These are phyloP conservation scores for Petroica traversi DNA, from an alignment of 2,113 vertebrate genomes.

Conservation along the genomic window DNA sequence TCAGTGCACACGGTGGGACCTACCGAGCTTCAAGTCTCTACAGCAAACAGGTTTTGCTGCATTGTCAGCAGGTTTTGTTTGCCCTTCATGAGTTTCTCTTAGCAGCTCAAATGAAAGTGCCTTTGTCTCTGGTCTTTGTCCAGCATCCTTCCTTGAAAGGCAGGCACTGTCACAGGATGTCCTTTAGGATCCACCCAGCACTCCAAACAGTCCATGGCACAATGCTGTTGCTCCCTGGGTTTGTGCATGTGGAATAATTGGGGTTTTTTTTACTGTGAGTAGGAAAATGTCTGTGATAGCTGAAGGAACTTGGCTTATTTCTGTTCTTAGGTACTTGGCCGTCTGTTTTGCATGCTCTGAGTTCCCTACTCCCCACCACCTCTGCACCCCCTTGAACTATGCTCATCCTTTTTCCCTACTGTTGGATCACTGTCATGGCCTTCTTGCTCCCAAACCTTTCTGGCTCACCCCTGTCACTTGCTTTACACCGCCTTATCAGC, in stretches of 20 bases:
- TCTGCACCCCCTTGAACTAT: not conserved
- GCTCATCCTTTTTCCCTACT: not conserved
- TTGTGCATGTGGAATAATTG: not conserved
- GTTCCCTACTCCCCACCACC: not conserved
- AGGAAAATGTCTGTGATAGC: not conserved
- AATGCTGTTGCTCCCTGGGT: not conserved
- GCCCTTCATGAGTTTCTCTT: not conserved
- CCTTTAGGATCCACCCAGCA: not conserved
- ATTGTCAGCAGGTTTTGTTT: not conserved
- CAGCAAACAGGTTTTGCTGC: not conserved
- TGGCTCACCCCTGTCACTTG: not conserved
- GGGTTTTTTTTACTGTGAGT: rapidly evolving
- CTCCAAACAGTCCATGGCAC: not conserved
- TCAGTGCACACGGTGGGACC: not conserved
- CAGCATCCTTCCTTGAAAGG: not conserved
- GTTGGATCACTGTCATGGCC: rapidly evolving
- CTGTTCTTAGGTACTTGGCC: not conserved
- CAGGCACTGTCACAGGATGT: not conserved
- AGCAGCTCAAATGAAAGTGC: not conserved
- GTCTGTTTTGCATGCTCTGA: not conserved
- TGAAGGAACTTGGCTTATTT: not conserved
- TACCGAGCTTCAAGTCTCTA: not conserved
- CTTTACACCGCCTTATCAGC: not conserved
- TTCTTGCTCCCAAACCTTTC: not conserved
- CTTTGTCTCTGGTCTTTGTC: not conserved